Evolutionary conservation across 2,113 vertebrate genomes (phyloP), one percentile per base, ranked within the genome.

Genomic region (Ammodytes marinus): DNA sequence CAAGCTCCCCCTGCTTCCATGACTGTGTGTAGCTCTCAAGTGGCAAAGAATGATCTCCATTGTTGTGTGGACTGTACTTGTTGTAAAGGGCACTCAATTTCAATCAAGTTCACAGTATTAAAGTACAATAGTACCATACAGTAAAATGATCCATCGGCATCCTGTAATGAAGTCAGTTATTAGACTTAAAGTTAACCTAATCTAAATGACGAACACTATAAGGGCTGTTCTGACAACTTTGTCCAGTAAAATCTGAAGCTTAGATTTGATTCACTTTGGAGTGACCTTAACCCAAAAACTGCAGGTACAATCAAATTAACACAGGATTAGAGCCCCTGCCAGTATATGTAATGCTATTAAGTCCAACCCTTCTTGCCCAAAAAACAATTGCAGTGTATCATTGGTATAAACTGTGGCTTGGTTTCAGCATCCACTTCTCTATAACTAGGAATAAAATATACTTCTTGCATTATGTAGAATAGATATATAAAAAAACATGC

Each of bases 271-370:
- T 69, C 27, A 47, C n/a, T 66, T 63, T 69, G 17, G 42, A 40
- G 15, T 52, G 69, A 6, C 42, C 9, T 67, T 9, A 35, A 61
- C 55, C 39, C 49, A 15, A 14, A 83, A 73, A 27, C 57, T 50
- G 77, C 63, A 72, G 15, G 61, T 10, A 39, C 7, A 63, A 80
- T 69, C 40, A 47, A 74, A 74, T 78, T 65, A 69, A 60, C n/a
- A 54, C 45, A 71, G 61, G 19, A 77, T 77, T 71, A 79, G 8
- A 73, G 50, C 1, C 59, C 42, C 50, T 70, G 64, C 15, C 15
- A 5, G 37, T 19, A 39, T 5, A 37, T 63, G 15, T 40, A 54
- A 61, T 27, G 3, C 1, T 8, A 49, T 40, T 19, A 49, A 19
- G 5, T 58, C 42, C 15, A 55, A 39, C 35, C 77, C 37, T 45